These are phyloP conservation scores for Drosophila cyrtoloma DNA, from an alignment of 2,888 invertebrate species.

Conservation along the genomic window DNA sequence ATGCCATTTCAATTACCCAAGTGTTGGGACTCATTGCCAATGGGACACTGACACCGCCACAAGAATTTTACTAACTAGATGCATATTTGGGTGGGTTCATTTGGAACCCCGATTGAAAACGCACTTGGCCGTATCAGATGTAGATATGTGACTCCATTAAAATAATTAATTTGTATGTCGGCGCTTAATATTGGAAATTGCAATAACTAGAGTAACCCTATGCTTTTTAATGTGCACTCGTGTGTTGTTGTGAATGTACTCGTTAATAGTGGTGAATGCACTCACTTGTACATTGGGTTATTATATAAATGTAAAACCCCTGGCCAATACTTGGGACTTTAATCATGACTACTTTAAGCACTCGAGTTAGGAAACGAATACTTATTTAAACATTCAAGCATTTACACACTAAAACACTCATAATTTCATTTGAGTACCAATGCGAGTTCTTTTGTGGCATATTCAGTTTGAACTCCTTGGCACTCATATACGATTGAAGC, in stretches of 20 bases:
- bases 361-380: neutral
- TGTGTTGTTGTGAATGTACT: conserved; percentile 15
- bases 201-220: conserved; percentile 2
- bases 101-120: conserved; percentile 31
- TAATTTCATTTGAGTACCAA: neutral
- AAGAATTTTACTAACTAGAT: conserved; percentile 41
- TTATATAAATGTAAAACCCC: neutral
- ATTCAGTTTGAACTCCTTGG: neutral
- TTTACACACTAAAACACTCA: neutral
- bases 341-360: neutral
- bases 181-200: conserved; percentile 8
- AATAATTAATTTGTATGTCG: conserved; percentile 45
- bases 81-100: conserved; percentile 1
- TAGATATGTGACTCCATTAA: conserved; percentile 44
- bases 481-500: neutral
- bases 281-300: neutral
- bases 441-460: neutral
- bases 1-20: conserved; percentile 68
- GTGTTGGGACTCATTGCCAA: conserved; percentile 69
- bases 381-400: neutral
- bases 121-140: conserved; percentile 47
- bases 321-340: neutral
- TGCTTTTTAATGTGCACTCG: neutral
- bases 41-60: conserved; percentile 43
- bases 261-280: neutral